Base-by-base conservation (phyloP, 1,140 invertebrate species). In the Notospermus geniculatus region DNA sequence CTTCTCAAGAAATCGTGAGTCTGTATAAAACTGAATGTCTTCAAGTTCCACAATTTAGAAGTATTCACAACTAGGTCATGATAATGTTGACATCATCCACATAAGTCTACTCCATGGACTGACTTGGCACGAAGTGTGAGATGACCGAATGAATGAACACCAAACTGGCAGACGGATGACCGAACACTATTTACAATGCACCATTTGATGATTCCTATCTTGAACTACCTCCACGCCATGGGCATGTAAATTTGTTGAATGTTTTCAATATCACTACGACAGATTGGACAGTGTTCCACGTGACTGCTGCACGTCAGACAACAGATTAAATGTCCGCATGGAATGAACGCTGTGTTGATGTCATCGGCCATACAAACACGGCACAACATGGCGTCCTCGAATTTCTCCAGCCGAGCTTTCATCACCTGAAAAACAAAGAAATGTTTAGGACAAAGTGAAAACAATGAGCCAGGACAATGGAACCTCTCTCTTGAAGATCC, bases 311-410 rank as follows among this genome's bases (percentile, higher is more conserved):
- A 92, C 25, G 84, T 80, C 27, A 83, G 77, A 78, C 90, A 92
- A 64, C 89, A 89, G 22, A 90, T 85, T n/a, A 90, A 88, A 79
- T 92, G 90, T 41, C 87, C 84, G 75, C 90, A 92, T 4, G 90
- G 90, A 79, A 90, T 87, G 80, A 92, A 88, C 59, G 89, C 88
- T n/a, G 88, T 88, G 81, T 90, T 87, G 68, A 91, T 87, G 62
- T 86, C 84, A 29, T 84, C 84, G 79, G 92, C 90, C 89, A 91
- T 91, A 71, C 90, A 92, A 64, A 91, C 89, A 70, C 89, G 86
- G 73, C 90, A 92, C 19, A 89, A 87, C 82, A 91, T 87, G 29
- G 88, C 87, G 69, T 90, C 88, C 62, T 87, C 73, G 30, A 89
- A 80, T 59, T 85, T 83, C 28, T 81, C 82, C 60, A 84, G 77